A percentile compares a stretch with the other conserved stretches of the same genome.
These are phyloP conservation scores for Pseudomugil tenellus DNA, from an alignment of 2,797 vertebrate species.

Conservation along the genomic window DNA sequence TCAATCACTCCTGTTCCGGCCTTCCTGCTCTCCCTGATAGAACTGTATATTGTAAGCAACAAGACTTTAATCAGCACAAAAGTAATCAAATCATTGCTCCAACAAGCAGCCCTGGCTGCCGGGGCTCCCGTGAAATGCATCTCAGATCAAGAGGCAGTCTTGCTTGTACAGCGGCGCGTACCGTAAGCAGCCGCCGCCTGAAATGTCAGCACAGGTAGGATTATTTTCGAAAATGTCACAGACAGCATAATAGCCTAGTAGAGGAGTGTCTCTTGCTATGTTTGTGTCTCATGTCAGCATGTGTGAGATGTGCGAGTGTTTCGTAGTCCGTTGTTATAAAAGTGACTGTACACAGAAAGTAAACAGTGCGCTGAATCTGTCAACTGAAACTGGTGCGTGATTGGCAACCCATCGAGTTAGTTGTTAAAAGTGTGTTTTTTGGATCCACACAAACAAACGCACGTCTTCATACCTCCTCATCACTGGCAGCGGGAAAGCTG, in stretches of 20 bases:
- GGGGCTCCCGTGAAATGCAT: slow-evolving; percentile 56
- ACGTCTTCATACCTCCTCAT: slow-evolving; percentile 66
- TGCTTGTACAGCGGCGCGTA: slow-evolving; percentile 39
- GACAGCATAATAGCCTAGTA: slow-evolving; percentile 60
- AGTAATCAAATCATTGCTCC: slow-evolving; percentile 74
- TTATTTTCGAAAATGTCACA: slow-evolving; percentile 69
- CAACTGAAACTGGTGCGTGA: slow-evolving; percentile 32
- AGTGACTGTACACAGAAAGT: slow-evolving; percentile 41
- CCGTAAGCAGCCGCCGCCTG: slow-evolving; percentile 41
- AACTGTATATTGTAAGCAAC: slow-evolving; percentile 71
- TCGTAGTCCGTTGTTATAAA: slow-evolving; percentile 18
- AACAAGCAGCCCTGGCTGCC: slow-evolving; percentile 60
- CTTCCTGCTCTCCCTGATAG: slow-evolving; percentile 43
- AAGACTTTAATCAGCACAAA: slow-evolving; percentile 71
- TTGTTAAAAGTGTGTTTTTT: slow-evolving; percentile 59
- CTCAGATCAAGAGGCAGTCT: slow-evolving; percentile 62
- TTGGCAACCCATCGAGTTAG: slow-evolving; percentile 36
- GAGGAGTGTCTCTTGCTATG: slow-evolving; percentile 55
- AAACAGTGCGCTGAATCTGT: slow-evolving; percentile 34
- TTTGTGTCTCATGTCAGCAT: slow-evolving; percentile 65
- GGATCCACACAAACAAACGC: slow-evolving; percentile 66
- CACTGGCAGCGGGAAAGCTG: slow-evolving; percentile 60
- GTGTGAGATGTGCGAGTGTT: slow-evolving; percentile 47
- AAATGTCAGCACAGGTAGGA: slow-evolving; percentile 69
- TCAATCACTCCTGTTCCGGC: slow-evolving; percentile 50